A percentile compares a stretch with the other conserved stretches of the same genome.
Evolutionary conservation across 2,113 vertebrate species (phyloP).

Genomic region (Phrynosoma blainvillii): DNA sequence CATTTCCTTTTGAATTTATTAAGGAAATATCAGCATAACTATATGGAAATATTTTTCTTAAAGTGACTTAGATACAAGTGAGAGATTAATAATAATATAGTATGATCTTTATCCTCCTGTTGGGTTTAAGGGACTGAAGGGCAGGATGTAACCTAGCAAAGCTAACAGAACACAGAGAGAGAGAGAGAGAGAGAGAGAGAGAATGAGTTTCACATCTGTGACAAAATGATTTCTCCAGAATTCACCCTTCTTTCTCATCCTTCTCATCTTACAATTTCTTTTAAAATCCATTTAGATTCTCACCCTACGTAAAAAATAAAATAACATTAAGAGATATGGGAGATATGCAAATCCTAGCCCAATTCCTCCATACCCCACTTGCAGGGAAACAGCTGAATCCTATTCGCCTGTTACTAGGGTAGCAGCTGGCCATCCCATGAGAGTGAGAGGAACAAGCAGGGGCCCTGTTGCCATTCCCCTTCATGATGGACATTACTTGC

Average conservation of each 20-base stretch:
- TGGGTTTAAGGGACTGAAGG: not conserved
- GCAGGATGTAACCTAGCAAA: not conserved
- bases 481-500: no score
- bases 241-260: not conserved
- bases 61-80: conserved; percentile 53
- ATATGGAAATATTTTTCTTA: conserved; percentile 65
- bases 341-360: no score
- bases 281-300: not conserved
- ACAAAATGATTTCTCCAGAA: not conserved
- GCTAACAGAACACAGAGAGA: conserved; percentile 39
- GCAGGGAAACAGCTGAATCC: no score
- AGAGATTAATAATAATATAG: conserved; percentile 63
- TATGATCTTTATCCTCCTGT: conserved; percentile 25
- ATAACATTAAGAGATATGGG: no score
- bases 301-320: no score
- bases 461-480: no score
- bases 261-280: not conserved
- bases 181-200: conserved; percentile 6
- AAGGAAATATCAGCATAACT: conserved; percentile 71
- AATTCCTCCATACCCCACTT: no score
- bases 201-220: conserved; percentile 43
- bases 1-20: conserved; percentile 66
- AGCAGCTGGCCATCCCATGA: no score
- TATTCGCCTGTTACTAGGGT: no score
- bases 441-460: no score